Base-by-base conservation (phyloP, 1,140 invertebrate species). In the Achroia grisella region DNA sequence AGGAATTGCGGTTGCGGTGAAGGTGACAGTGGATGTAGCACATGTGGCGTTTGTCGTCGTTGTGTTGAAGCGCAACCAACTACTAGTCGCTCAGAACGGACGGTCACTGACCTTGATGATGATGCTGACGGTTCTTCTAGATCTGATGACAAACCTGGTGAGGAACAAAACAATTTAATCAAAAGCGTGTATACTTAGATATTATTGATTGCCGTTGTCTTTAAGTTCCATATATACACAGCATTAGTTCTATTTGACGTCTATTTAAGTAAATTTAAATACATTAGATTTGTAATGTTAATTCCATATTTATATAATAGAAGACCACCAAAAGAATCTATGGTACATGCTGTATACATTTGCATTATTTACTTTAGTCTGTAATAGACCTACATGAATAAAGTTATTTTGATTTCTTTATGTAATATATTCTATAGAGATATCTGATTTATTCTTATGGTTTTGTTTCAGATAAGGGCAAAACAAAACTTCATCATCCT, bases 1-100 rank as follows among this genome's bases (percentile, higher is more conserved):
- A 97, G 95, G 61, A 93, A 94, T 66, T 99, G 97, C 87, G 96
- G 95, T 1, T 99, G 97, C 88, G 97, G 97, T 10, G 93, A 95
- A 70, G 97, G 97, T 10, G 97, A 98, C 71, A 94, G 95, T 31
- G 96, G 97, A 0, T 99, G 97, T 71, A 89, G 92, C 1, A 91
- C 94, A 56, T 99, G 98, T 82, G 97, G 97, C 0, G 93, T 94
- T 27, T 99, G 98, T 80, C 86, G 94, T 37, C 90, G 93, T 10
- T 99, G 97, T 82, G 95, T 93, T 0, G 88, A 91, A 17, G 91
- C 94, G 66, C 89, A 89, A 47, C 88, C 88, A 52, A 89, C 23
- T 10, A 47, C 43, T 1, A 27, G 31, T 6, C 35, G 48, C 8
- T 41, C 42, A 5, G 48, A 55, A 6, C 51, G 56, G 4, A 29